Evolutionary conservation across 1,140 invertebrate species (phyloP).

Genomic region (Drosophila mauritiana): DNA sequence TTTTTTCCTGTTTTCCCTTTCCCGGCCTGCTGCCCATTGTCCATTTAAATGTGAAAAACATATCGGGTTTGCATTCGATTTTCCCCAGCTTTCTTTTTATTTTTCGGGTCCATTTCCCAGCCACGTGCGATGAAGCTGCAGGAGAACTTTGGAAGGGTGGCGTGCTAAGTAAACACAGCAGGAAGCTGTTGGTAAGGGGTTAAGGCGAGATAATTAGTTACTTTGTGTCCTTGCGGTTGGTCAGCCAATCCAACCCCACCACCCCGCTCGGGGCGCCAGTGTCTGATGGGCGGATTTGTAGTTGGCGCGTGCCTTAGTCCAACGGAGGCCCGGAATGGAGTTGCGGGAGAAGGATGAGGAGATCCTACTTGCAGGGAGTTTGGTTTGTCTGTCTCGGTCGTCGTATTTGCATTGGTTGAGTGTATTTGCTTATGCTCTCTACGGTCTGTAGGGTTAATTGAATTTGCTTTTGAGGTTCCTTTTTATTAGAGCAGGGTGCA

Average conservation of each 20-base stretch:
- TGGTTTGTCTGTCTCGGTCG: constrained; percentile 48
- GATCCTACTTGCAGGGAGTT: constrained; percentile 2
- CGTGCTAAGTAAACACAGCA: constrained; percentile 66
- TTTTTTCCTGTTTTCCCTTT: constrained; percentile 13
- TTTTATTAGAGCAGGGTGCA: constrained; percentile 22
- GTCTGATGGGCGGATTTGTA: constrained; percentile 49
- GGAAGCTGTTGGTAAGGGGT: constrained; percentile 53
- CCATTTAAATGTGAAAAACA: constrained; percentile 65
- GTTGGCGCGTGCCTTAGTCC: constrained; percentile 64
- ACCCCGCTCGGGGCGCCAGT: constrained; percentile 3
- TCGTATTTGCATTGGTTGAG: constrained; percentile 78
- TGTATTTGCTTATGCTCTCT: constrained; percentile 80
- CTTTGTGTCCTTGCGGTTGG: constrained; percentile 71
- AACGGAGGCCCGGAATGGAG: constrained; percentile 29
- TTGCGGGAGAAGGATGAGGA: neutral
- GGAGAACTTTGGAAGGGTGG: constrained; percentile 6
- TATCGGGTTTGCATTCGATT: constrained; percentile 66
- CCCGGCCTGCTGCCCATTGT: constrained; percentile 39
- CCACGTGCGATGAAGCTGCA: constrained; percentile 49
- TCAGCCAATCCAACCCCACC: constrained; percentile 9
- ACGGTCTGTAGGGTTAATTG: constrained; percentile 80
- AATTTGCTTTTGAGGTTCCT: constrained; percentile 74
- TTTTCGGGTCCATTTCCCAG: constrained; percentile 45
- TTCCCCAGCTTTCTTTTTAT: constrained; percentile 26
- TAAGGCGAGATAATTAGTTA: constrained; percentile 82